These are phyloP conservation scores for Acanthococcus lagerstroemiae DNA, from an alignment of 2,888 invertebrate genomes.

Conservation along the genomic window DNA sequence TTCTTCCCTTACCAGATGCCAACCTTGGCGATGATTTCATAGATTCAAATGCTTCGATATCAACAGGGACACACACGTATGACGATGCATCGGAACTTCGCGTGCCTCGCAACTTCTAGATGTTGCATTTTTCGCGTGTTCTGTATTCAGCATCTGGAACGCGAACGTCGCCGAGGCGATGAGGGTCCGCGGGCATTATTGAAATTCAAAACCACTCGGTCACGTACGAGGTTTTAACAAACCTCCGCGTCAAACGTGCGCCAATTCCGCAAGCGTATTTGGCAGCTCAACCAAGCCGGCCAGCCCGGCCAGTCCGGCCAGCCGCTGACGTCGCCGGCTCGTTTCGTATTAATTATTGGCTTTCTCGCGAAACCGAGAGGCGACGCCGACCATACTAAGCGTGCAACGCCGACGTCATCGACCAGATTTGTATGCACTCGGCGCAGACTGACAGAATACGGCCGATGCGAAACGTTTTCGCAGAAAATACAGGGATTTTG, in stretches of 20 bases:
- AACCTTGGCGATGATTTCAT: too few species aligned
- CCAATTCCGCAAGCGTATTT: background rate
- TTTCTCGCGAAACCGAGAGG: background rate
- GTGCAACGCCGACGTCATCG: background rate
- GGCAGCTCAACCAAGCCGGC: background rate
- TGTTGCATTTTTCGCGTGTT: too few species aligned
- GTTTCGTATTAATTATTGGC: background rate
- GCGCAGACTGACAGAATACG: background rate
- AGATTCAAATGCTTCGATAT: too few species aligned
- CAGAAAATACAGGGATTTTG: background rate
- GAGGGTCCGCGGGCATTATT: too few species aligned
- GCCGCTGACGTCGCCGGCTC: too few species aligned
- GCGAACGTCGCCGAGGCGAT: too few species aligned
- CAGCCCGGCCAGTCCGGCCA: background rate
- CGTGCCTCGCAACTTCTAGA: too few species aligned
- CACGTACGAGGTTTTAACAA: slow-evolving; percentile 28
- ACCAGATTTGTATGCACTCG: background rate
- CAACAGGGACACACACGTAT: too few species aligned
- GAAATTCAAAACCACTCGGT: slow-evolving; percentile 7
- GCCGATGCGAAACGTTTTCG: background rate
- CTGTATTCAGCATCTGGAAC: too few species aligned
- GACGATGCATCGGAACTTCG: too few species aligned
- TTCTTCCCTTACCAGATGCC: too few species aligned
- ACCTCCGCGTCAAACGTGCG: slow-evolving; percentile 21
- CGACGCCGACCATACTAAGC: background rate